Base-by-base conservation (phyloP, 1,140 invertebrate species). In the Brachionus paranguensis region DNA sequence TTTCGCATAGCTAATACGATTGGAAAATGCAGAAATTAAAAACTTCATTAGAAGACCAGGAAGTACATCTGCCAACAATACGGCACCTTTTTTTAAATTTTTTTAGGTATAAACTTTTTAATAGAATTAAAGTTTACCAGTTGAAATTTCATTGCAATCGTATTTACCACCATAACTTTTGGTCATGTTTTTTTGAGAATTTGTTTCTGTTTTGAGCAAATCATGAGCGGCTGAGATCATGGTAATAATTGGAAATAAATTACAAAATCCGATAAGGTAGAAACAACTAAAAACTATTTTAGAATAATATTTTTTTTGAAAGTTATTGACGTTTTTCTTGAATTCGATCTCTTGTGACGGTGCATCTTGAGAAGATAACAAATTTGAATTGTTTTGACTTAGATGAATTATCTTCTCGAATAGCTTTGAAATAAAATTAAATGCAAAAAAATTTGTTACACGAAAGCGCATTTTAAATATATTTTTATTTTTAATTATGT, bases 181-280 rank as follows among this genome's bases (percentile, higher is more conserved):
- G 2, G 17, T 85, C 6, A 27, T 27, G 41, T 43, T 76, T 0
- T 60, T 60, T 53, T 43, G 68, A 10, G 83, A 84, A 37, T 85
- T 74, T 79, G 86, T 85, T 76, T 89, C 86, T 85, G 87, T 85
- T 84, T 87, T 87, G 4, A 95, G 90, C 79, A 95, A 94, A 88
- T 95, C 94, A 87, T 94, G 92, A 1, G 94, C 94, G 1, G 94
- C 94, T 87, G 92, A 94, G 11, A 96, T 89, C 94, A 96, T 95
- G 1, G 95, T 92, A 20, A 95, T 94, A 88, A 95, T 95, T 64
- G 94, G 93, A 90, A 94, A 95, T 89, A 95, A 95, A 88, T 95
- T 96, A 87, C 93, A 94, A 1, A 95, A 88, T n/a, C 94, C 94
- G 6, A 95, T 89, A 1, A 95, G 89, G 94, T 94, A 84, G 17